Evolutionary conservation across 1,140 invertebrate species (phyloP).

Genomic region (Lordiphosa clarofinis): DNA sequence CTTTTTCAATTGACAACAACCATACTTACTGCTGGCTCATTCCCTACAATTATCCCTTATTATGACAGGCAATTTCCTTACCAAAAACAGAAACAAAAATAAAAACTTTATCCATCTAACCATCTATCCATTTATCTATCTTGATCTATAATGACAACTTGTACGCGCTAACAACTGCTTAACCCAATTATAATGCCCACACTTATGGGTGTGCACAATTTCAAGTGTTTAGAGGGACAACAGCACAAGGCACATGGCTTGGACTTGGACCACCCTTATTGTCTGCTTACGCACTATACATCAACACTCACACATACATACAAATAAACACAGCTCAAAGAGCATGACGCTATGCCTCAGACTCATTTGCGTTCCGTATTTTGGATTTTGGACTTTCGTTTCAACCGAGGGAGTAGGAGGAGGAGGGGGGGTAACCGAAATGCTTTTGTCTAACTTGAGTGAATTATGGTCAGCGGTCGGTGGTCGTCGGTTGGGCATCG

Average conservation of each 20-base stretch:
- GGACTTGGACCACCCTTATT: slow-evolving; percentile 53
- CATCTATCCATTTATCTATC: slow-evolving; percentile 34
- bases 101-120: slow-evolving; percentile 18
- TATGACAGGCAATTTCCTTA: slow-evolving; percentile 49
- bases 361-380: slow-evolving; percentile 71
- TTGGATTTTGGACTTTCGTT: slow-evolving; percentile 62
- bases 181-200: slow-evolving; percentile 68
- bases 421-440: slow-evolving; percentile 42
- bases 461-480: slow-evolving; percentile 73
- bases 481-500: slow-evolving; percentile 39
- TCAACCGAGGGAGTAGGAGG: slow-evolving; percentile 16
- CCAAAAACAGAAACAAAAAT: slow-evolving; percentile 4
- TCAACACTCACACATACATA: slow-evolving; percentile 17
- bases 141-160: slow-evolving; percentile 69
- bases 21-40: slow-evolving; percentile 2
- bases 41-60: slow-evolving; percentile 17
- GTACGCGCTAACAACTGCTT: slow-evolving; percentile 66
- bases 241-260: slow-evolving; percentile 23
- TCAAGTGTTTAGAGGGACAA: slow-evolving; percentile 48
- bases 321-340: slow-evolving; percentile 44
- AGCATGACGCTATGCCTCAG: slow-evolving; percentile 68
- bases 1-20: neutral
- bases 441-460: slow-evolving; percentile 78
- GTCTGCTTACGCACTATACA: slow-evolving; percentile 17
- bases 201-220: slow-evolving; percentile 57